Evolutionary conservation across 2,113 vertebrate genomes (phyloP).

Genomic region (Gallinago media): DNA sequence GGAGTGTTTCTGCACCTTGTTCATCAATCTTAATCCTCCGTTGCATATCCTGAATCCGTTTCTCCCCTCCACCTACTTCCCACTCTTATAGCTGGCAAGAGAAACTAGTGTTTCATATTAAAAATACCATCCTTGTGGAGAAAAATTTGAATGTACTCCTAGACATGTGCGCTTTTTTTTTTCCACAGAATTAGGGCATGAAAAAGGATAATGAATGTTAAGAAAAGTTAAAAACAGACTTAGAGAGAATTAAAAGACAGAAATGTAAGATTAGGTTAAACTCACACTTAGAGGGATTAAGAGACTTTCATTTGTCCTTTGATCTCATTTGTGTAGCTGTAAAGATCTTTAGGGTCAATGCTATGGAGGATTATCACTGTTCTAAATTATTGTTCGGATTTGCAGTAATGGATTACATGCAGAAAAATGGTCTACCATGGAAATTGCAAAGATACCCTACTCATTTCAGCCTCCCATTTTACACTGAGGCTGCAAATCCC

Average conservation of each 20-base stretch:
- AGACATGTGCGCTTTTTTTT: not conserved
- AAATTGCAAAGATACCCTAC: not conserved
- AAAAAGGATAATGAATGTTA: constrained; percentile 59
- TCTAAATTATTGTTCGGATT: constrained; percentile 41
- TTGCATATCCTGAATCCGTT: not conserved
- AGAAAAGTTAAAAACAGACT: constrained; percentile 69
- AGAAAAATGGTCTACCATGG: constrained; percentile 10
- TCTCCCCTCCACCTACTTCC: not conserved
- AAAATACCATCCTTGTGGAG: not conserved
- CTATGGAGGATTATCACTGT: constrained; percentile 48
- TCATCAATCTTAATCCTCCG: not conserved
- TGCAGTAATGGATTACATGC: constrained; percentile 25
- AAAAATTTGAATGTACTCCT: not conserved
- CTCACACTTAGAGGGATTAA: constrained; percentile 69
- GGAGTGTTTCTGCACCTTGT: not conserved
- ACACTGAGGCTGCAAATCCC: not conserved
- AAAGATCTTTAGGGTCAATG: constrained; percentile 46
- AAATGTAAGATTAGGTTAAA: constrained; percentile 67
- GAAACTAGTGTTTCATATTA: not conserved
- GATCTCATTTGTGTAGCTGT: constrained; percentile 65
- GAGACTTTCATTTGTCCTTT: constrained; percentile 69
- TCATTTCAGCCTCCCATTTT: not conserved
- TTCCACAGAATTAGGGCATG: not conserved
- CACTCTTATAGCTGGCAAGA: not conserved
- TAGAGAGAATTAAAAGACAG: constrained; percentile 63